Evolutionary conservation across 2,888 invertebrate species (phyloP).

Genomic region (Cerceris ruficornis): DNA sequence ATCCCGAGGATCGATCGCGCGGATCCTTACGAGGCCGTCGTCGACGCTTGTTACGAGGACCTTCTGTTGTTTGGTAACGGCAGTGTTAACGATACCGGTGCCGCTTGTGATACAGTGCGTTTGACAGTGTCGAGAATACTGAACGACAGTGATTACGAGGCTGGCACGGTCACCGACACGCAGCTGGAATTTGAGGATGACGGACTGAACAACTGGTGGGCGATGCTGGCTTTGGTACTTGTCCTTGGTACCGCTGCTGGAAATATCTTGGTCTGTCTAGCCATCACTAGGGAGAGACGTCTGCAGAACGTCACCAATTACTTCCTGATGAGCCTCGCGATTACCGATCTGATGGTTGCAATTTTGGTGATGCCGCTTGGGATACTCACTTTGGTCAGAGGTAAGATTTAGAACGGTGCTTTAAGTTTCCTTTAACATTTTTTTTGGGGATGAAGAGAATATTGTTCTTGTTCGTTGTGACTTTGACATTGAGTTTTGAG

Average conservation of each 20-base stretch:
- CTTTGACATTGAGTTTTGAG: too few species aligned
- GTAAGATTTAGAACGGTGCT: constrained; percentile 83
- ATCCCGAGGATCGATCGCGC: constrained; percentile 32
- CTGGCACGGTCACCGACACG: constrained; percentile 15
- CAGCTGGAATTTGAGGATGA: constrained; percentile 17
- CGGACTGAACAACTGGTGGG: constrained; percentile 89
- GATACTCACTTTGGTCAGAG: constrained; percentile 90
- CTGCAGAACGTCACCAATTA: constrained; percentile 98
- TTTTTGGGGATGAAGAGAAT: too few species aligned
- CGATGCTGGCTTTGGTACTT: constrained; percentile 88
- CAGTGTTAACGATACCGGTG: constrained; percentile 47
- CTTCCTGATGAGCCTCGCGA: constrained; percentile 96
- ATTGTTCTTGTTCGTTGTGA: too few species aligned
- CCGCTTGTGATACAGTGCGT: constrained; percentile 38
- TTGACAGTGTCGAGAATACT: constrained; percentile 51
- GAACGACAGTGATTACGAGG: constrained; percentile 59
- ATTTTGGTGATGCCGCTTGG: constrained; percentile 98
- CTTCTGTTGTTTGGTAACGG: constrained; percentile 39
- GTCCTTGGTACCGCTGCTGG: constrained; percentile 95
- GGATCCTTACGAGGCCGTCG: constrained; percentile 49
- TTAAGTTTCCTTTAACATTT: too few species aligned
- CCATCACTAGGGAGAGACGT: constrained; percentile 94
- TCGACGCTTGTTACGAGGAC: constrained; percentile 58
- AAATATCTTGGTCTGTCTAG: constrained; percentile 96
- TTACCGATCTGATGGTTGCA: constrained; percentile 97